Conservation (phyloP, 2,113 vertebrate species). For the Cavia aperea region DNA sequence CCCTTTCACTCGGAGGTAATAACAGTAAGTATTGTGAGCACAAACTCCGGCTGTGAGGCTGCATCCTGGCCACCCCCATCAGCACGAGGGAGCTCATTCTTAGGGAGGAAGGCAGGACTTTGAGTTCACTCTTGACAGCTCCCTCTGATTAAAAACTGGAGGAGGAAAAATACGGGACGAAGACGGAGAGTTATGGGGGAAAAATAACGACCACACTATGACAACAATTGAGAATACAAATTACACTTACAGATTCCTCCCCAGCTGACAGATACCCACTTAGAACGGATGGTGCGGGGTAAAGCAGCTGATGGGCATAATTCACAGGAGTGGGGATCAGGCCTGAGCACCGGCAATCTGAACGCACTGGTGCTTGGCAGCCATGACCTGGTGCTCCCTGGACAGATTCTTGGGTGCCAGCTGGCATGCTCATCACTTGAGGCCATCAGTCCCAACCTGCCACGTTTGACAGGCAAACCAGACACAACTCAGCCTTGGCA, state of each 20-base stretch:
- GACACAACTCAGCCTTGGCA: background rate
- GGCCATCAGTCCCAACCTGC: background rate
- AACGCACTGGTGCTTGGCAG: background rate
- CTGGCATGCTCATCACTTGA: background rate
- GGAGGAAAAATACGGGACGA: background rate
- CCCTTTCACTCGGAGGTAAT: slow-evolving; percentile 11
- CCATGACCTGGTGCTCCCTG: background rate
- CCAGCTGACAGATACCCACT: background rate
- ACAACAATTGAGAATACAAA: slow-evolving; percentile 25
- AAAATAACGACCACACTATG: background rate
- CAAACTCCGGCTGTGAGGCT: background rate
- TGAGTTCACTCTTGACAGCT: background rate
- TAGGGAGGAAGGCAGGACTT: background rate
- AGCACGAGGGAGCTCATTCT: fast-evolving
- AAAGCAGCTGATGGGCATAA: background rate
- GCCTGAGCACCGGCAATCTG: background rate
- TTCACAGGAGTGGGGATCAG: background rate
- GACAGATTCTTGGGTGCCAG: background rate
- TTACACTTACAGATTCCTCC: slow-evolving; percentile 3
- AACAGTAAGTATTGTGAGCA: background rate
- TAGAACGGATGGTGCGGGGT: background rate
- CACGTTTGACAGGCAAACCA: background rate
- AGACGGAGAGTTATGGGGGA: background rate
- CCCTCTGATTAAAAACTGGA: slow-evolving; percentile 44
- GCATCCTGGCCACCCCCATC: fast-evolving